Percentiles rank a stretch among this genome's conserved stretches.
Conservation (phyloP, 2,113 vertebrate genomes). For the Gasterosteus nipponicus region DNA sequence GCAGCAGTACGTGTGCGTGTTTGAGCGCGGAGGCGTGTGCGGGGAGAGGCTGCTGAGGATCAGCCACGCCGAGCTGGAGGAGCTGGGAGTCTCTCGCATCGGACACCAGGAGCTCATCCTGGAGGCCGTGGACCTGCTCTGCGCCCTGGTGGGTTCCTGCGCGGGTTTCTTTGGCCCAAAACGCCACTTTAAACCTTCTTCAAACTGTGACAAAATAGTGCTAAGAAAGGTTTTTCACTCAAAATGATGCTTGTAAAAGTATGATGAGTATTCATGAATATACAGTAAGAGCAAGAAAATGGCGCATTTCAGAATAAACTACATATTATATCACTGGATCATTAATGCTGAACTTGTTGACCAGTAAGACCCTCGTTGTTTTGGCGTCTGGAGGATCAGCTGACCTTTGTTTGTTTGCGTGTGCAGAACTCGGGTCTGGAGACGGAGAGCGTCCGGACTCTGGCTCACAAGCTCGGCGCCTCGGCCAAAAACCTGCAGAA, state of each 20-base stretch:
- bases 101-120: slow-evolving; percentile 97
- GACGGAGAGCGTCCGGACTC: slow-evolving; percentile 91
- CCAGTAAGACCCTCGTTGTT: not conserved
- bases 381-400: not conserved
- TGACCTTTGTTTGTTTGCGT: not conserved
- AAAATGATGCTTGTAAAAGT: not conserved
- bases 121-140: slow-evolving; percentile 96
- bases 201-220: not conserved
- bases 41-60: slow-evolving; percentile 95
- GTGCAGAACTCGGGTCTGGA: slow-evolving; percentile 90
- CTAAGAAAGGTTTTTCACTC: not conserved
- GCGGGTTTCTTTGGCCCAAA: not conserved
- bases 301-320: not conserved
- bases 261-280: no score
- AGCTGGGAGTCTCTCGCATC: slow-evolving; percentile 95
- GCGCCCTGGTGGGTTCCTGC: slow-evolving; percentile 88
- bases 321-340: not conserved
- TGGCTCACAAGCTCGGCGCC: slow-evolving; percentile 90
- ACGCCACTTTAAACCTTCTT: not conserved
- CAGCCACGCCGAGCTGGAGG: slow-evolving; percentile 96
- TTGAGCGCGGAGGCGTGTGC: slow-evolving; percentile 94
- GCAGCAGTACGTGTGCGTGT: slow-evolving; percentile 97
- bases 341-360: slow-evolving; percentile 27
- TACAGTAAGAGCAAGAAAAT: not conserved
- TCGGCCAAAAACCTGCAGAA: slow-evolving; percentile 93